Conservation (phyloP, 2,113 vertebrate species). For the Bubo scandiacus region DNA sequence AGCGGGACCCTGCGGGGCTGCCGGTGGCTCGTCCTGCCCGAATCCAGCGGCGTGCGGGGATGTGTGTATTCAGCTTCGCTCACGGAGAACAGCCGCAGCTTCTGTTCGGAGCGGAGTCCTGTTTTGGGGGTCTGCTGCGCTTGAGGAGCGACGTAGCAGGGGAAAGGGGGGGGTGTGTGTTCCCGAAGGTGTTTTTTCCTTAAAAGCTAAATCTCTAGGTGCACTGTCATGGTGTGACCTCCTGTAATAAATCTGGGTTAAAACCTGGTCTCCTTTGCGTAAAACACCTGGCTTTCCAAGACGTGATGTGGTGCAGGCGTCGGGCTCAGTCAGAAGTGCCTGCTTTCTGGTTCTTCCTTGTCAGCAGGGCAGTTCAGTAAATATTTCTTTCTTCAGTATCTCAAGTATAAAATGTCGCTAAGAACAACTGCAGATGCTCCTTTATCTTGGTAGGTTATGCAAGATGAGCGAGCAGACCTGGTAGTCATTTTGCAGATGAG, state of each 20-base stretch:
- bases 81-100: background rate
- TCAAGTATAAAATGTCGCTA: background rate
- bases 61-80: background rate
- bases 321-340: background rate
- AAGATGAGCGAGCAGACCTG: background rate
- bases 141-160: fast-evolving
- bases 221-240: background rate
- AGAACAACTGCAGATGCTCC: background rate
- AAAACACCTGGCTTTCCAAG: background rate
- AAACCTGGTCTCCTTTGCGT: background rate
- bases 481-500: background rate
- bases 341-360: background rate
- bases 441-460: background rate
- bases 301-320: fast-evolving
- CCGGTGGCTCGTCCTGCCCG: background rate
- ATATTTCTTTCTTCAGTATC: background rate
- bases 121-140: background rate
- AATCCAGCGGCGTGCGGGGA: background rate
- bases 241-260: background rate
- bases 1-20: background rate
- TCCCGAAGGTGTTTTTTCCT: background rate
- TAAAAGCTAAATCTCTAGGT: background rate
- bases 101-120: background rate
- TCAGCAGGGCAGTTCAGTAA: background rate
- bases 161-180: too few species aligned